Evolutionary conservation across 2,797 vertebrate species (phyloP).

Genomic region (Staurois parvus): DNA sequence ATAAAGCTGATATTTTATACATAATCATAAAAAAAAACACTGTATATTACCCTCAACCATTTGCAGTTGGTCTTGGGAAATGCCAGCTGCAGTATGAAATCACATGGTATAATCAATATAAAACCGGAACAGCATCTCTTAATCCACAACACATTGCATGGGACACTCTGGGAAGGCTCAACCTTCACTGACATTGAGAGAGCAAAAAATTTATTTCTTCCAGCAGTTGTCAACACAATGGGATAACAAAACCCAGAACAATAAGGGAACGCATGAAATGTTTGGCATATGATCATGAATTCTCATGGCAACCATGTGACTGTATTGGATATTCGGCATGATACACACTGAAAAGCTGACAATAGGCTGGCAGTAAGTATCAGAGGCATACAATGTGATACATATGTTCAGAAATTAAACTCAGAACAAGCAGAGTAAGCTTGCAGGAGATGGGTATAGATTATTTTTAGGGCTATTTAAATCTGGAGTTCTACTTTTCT

Average conservation of each 20-base stretch:
- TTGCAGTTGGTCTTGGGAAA: constrained; percentile 14
- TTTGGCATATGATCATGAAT: constrained; percentile 36
- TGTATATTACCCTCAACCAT: neutral
- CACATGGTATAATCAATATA: constrained; percentile 31
- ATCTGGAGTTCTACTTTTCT: too few relatives aligned
- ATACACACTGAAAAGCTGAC: neutral
- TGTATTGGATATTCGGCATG: constrained; percentile 6
- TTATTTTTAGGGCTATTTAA: too few relatives aligned
- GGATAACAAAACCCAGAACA: constrained; percentile 39
- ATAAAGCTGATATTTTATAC: neutral
- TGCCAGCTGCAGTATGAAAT: constrained; percentile 22
- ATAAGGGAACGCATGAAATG: constrained; percentile 15
- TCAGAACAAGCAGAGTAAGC: too few relatives aligned
- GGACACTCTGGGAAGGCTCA: constrained; percentile 18
- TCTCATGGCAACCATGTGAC: constrained; percentile 22
- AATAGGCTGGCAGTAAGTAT: neutral
- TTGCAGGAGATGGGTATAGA: too few relatives aligned
- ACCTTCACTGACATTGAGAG: constrained; percentile 48
- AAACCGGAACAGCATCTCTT: constrained; percentile 18
- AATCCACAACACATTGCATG: constrained; percentile 11
- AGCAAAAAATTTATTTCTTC: constrained; percentile 15
- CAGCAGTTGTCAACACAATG: constrained; percentile 43
- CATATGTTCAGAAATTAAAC: neutral
- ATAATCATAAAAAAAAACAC: neutral
- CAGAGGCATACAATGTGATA: neutral